Conservation (phyloP, 2,113 vertebrate species). For the Montifringilla adamsi region DNA sequence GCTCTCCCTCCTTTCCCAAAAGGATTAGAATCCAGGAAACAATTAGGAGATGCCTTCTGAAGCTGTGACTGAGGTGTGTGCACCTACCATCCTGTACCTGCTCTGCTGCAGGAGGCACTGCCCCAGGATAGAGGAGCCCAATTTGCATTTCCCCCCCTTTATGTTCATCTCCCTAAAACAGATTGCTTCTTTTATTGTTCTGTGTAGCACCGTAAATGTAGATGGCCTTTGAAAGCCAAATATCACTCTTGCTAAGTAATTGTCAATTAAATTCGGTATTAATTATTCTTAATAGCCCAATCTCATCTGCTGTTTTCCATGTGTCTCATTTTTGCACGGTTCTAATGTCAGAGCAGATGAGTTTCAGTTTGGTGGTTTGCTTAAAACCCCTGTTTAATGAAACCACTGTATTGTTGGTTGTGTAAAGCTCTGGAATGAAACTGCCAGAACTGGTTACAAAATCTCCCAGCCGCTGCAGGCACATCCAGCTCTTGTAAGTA, state of each 20-base stretch:
- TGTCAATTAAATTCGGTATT: constrained; percentile 34
- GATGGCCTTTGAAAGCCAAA: constrained; percentile 30
- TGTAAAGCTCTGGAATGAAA: neutral
- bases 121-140: neutral
- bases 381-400: neutral
- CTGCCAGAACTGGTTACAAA: neutral
- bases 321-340: neutral
- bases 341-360: neutral
- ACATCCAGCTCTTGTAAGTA: neutral
- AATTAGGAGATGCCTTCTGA: neutral
- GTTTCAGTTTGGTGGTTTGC: neutral
- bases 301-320: neutral
- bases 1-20: neutral
- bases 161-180: neutral
- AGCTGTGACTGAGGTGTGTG: neutral
- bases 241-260: constrained; percentile 35
- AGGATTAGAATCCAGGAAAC: neutral
- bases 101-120: neutral
- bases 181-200: constrained; percentile 18
- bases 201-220: constrained; percentile 3
- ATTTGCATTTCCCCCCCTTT: neutral
- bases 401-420: neutral
- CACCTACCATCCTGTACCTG: neutral
- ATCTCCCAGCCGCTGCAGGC: neutral
- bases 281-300: constrained; percentile 38